phyloP scores from a whole-genome alignment of 2,888 invertebrate species.

The Eupithecia vulgata region DNA sequence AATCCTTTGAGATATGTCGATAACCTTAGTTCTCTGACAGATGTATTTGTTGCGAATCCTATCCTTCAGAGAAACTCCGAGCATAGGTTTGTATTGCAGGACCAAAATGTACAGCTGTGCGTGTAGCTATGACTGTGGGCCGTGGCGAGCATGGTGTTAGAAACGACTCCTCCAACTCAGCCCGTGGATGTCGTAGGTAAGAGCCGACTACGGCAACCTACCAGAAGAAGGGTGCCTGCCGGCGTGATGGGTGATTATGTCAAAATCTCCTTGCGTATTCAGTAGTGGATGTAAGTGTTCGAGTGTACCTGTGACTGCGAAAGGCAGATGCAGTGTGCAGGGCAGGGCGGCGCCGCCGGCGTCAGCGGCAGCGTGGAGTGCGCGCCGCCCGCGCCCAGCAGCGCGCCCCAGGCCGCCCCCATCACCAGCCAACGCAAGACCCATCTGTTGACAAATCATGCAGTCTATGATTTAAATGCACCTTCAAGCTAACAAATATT shows the following conservation, averaged over 20 bases:
- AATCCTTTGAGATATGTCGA: too few relatives aligned
- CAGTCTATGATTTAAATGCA: background rate
- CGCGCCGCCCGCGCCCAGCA: constrained; percentile 54
- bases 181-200: too few relatives aligned
- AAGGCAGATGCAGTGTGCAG: constrained; percentile 92
- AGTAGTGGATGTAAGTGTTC: background rate
- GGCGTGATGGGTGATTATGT: too few relatives aligned
- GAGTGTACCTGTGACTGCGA: constrained; percentile 90
- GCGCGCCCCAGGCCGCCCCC: constrained; percentile 59
- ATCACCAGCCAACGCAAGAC: constrained; percentile 70
- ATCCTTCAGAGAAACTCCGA: too few relatives aligned
- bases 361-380: constrained; percentile 56
- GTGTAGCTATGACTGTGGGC: background rate
- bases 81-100: too few relatives aligned
- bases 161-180: background rate
- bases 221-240: too few relatives aligned
- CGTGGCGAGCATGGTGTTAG: background rate
- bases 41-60: too few relatives aligned
- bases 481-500: background rate
- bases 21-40: too few relatives aligned
- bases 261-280: too few relatives aligned
- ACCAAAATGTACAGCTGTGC: background rate
- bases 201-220: too few relatives aligned
- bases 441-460: constrained; percentile 57
- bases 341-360: constrained; percentile 86